Evolutionary conservation across 2,797 vertebrate species (phyloP).

Genomic region (Chlorospingus flavigularis): DNA sequence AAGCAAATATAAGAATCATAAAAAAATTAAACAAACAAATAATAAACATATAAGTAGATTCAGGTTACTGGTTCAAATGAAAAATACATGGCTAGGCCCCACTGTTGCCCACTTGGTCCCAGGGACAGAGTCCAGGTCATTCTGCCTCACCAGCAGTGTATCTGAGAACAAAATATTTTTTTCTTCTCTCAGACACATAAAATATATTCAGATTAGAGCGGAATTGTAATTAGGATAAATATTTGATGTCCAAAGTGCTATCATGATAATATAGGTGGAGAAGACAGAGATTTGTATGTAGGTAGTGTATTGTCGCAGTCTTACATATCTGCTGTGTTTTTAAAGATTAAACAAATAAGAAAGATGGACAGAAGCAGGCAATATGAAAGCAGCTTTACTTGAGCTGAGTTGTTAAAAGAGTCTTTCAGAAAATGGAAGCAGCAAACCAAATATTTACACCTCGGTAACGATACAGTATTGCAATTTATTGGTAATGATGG

Average conservation of each 20-base stretch:
- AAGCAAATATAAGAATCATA: not conserved
- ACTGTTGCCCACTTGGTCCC: not conserved
- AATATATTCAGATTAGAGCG: constrained; percentile 48
- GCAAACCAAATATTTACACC: constrained; percentile 40
- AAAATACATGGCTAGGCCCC: not conserved
- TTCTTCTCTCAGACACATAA: not conserved
- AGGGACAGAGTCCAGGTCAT: not conserved
- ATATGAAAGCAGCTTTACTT: constrained; percentile 8
- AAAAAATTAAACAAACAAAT: not conserved
- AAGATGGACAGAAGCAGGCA: constrained; percentile 4
- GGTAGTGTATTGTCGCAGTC: not conserved
- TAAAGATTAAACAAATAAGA: constrained; percentile 27
- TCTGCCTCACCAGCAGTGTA: not conserved
- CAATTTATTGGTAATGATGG: not conserved
- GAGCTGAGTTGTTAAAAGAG: not conserved
- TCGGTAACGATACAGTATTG: not conserved
- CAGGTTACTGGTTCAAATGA: not conserved
- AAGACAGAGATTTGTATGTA: not conserved
- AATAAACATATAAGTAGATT: not conserved
- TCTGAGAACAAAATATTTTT: not conserved
- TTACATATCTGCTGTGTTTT: not conserved
- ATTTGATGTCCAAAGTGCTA: constrained; percentile 51
- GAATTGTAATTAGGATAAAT: constrained; percentile 67
- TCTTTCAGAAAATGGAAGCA: constrained; percentile 30
- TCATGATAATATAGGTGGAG: not conserved